These are phyloP conservation scores for Sylvia borin DNA, from an alignment of 2,797 vertebrate genomes.

Conservation along the genomic window DNA sequence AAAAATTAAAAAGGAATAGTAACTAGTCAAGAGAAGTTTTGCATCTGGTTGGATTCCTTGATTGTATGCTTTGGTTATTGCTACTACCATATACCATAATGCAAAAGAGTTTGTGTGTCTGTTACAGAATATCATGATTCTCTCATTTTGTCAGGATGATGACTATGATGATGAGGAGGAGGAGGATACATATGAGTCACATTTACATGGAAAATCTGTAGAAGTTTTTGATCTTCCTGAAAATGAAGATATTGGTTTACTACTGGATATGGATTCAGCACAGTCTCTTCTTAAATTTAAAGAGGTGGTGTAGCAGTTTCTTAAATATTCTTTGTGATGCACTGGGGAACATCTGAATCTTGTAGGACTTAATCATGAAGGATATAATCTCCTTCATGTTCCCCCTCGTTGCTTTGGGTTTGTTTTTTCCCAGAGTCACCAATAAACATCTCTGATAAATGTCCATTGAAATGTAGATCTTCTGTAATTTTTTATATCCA, in stretches of 20 bases:
- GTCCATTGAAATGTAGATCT: background rate
- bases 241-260: slow-evolving; percentile 84
- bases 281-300: slow-evolving; percentile 89
- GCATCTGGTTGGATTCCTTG: background rate
- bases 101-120: background rate
- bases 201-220: slow-evolving; percentile 81
- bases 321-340: background rate
- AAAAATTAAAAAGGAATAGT: background rate
- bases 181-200: slow-evolving; percentile 81
- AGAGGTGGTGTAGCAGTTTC: slow-evolving; percentile 78
- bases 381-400: background rate
- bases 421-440: background rate
- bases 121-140: background rate
- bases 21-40: background rate
- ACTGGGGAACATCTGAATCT: background rate
- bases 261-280: slow-evolving; percentile 86
- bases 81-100: background rate
- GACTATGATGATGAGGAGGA: slow-evolving; percentile 81
- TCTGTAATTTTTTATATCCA: background rate
- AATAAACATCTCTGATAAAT: background rate
- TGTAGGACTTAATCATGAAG: background rate
- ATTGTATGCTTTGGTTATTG: background rate
- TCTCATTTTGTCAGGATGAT: slow-evolving; percentile 80
- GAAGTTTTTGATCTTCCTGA: slow-evolving; percentile 89
- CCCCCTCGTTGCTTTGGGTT: background rate